Evolutionary conservation across 2,888 invertebrate genomes (phyloP).

Genomic region (Eupithecia exiguata): DNA sequence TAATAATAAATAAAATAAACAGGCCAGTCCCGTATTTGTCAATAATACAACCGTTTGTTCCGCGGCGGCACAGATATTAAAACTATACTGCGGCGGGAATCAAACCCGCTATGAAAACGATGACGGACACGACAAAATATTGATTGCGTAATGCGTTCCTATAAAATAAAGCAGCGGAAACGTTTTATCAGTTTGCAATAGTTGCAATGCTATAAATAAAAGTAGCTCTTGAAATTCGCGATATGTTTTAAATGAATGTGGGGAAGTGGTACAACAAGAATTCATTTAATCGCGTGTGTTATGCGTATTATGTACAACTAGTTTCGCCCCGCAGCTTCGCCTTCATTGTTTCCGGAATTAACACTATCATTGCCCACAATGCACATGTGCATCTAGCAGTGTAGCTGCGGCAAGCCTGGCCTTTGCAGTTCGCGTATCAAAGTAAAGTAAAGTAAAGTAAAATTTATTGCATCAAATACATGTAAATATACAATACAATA

Average conservation of each 20-base stretch:
- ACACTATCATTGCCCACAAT: no score
- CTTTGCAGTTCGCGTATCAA: no score
- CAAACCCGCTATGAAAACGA: background rate
- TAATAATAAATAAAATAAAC: no score
- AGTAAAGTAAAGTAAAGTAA: no score
- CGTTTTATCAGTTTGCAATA: slow-evolving; percentile 21
- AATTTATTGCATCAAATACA: no score
- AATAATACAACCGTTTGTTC: background rate
- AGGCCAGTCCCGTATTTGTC: background rate
- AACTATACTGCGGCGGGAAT: background rate
- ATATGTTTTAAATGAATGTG: slow-evolving; percentile 34
- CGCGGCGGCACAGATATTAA: no score
- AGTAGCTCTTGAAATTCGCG: slow-evolving; percentile 43
- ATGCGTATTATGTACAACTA: slow-evolving; percentile 54
- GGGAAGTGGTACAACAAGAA: slow-evolving; percentile 54
- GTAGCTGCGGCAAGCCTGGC: no score
- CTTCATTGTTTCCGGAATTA: background rate
- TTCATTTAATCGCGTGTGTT: slow-evolving; percentile 53
- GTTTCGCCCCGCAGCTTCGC: slow-evolving; percentile 18
- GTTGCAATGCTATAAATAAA: slow-evolving; percentile 33
- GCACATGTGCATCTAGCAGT: no score
- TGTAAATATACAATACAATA: no score
- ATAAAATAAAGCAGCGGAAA: slow-evolving; percentile 4
- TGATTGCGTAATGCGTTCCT: background rate
- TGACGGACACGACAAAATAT: background rate